A percentile compares a stretch with the other conserved stretches of the same genome.
These are phyloP conservation scores for Crotalus viridis DNA, from an alignment of 2,113 vertebrate species.

Conservation along the genomic window DNA sequence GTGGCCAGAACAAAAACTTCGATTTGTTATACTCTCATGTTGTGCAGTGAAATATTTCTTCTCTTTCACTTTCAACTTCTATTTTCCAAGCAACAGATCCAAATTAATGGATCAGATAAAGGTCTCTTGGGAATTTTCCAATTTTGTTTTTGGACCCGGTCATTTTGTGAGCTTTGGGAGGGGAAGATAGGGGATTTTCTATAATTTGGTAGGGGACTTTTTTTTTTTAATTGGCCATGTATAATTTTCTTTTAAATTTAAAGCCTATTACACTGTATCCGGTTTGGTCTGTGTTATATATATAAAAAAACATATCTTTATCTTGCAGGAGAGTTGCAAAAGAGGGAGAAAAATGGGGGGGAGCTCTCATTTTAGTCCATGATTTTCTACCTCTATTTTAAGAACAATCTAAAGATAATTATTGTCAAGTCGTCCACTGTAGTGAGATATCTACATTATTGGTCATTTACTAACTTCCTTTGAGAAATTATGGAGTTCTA, in stretches of 20 bases:
- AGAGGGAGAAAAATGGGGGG: too few species aligned
- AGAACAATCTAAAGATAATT: background rate
- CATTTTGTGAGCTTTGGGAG: background rate
- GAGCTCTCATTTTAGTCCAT: too few species aligned
- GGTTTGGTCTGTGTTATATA: background rate
- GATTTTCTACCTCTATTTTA: too few species aligned
- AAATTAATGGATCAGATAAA: slow-evolving; percentile 6
- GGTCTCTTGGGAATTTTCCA: slow-evolving; percentile 13
- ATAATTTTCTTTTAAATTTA: background rate
- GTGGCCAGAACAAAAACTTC: background rate
- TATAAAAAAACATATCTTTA: background rate
- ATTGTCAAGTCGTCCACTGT: background rate
- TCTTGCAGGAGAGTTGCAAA: background rate
- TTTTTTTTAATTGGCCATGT: background rate
- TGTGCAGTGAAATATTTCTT: background rate
- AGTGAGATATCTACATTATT: background rate
- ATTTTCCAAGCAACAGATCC: slow-evolving; percentile 48
- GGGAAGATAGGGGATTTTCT: background rate
- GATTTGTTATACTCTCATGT: background rate
- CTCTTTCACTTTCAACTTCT: background rate
- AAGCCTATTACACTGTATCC: background rate
- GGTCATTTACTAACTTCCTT: background rate
- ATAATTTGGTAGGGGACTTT: background rate
- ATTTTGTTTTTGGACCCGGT: background rate
- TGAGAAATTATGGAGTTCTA: background rate